Evolutionary conservation across 2,113 vertebrate species (phyloP), one percentile per base, ranked within the genome.

Genomic region (Marmota flaviventris): DNA sequence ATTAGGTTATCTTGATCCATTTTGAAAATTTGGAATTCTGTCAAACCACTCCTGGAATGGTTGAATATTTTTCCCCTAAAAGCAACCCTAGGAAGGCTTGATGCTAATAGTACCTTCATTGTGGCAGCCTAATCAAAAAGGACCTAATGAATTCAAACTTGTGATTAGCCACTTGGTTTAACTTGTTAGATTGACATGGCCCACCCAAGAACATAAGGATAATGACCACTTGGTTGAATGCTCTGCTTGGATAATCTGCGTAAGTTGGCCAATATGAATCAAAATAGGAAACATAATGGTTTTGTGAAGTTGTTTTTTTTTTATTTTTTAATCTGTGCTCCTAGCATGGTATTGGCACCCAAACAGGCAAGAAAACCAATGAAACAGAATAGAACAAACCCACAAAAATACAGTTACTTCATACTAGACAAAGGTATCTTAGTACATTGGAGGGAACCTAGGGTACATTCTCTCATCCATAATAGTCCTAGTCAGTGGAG

Each of bases 391-490:
- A 56, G 56, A 58, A 58, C 17, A 58, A 58, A 58, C 56, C 56
- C 56, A 58, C 56, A 58, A 58, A 58, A 58, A 20, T 20, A 58
- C 18, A 58, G 56, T 17, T 58, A 58, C 18, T 18, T 58, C 56
- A 58, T 58, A 20, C 18, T 22, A 20, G 18, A 58, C 56, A 58
- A 58, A 58, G 56, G 56, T 67, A 56, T 86, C 5, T 82, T 56
- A 8, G 25, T 85, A 20, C 39, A 11, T 37, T 5, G 29, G 18
- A 85, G 9, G 42, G 92, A 89, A 84, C 77, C 14, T 58, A 86
- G 85, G 18, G 24, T 51, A 94, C 70, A 89, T 78, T 73, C 12
- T 87, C 18, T 89, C 32, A 83, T 87, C 72, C 29, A 88, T 83
- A 70, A 72, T 25, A 75, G 79, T 39, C 24, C 7, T 37, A n/a